Conservation (phyloP, 2,797 vertebrate genomes). For the Cyprinella venusta region DNA sequence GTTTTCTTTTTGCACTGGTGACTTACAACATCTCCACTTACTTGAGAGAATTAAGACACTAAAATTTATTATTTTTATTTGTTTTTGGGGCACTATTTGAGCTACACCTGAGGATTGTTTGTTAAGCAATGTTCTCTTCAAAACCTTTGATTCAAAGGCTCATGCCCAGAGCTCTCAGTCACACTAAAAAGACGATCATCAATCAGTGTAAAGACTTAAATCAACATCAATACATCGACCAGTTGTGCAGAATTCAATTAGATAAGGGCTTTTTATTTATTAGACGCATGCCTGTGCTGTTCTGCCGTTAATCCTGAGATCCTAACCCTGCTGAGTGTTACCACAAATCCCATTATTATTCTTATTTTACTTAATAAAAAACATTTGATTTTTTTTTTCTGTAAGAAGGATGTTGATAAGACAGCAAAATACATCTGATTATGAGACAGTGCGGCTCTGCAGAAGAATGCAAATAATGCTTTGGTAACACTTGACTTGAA, state of each 20-base stretch:
- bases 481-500: no score
- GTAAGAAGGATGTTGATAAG: background rate
- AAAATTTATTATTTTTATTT: background rate
- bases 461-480: background rate
- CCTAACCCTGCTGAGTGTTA: background rate
- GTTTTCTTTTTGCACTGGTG: background rate
- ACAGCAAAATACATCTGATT: background rate
- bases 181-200: slow-evolving; percentile 24
- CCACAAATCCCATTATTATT: slow-evolving; percentile 26
- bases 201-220: slow-evolving; percentile 35
- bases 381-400: background rate
- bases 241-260: slow-evolving; percentile 24
- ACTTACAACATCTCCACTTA: background rate
- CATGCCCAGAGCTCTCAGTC: background rate
- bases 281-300: slow-evolving; percentile 6
- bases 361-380: slow-evolving; percentile 2
- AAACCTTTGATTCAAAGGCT: background rate
- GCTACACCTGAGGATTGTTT: background rate
- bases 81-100: background rate
- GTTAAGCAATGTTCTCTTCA: slow-evolving; percentile 4
- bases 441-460: background rate
- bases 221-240: slow-evolving; percentile 44
- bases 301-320: slow-evolving; percentile 19
- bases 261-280: slow-evolving; percentile 25
- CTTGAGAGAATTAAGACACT: background rate